Conservation (phyloP, 1,140 invertebrate species). For the Heliconius melpomene region DNA sequence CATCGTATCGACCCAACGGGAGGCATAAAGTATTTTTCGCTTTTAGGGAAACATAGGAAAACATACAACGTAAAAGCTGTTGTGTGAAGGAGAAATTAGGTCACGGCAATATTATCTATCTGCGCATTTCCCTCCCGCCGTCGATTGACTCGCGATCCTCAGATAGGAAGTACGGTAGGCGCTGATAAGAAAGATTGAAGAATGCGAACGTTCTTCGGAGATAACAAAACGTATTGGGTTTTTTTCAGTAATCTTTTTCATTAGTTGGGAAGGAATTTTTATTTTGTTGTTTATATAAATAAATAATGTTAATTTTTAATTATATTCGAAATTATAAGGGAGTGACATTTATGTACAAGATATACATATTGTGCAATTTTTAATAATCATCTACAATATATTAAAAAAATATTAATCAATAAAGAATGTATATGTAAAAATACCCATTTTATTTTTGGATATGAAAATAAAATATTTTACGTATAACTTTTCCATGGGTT, state of each 20-base stretch:
- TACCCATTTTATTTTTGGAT: too few species aligned
- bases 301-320: neutral
- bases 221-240: slow-evolving; percentile 7
- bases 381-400: too few species aligned
- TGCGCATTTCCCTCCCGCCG: slow-evolving; percentile 29
- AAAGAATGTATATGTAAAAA: too few species aligned
- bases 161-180: slow-evolving; percentile 17
- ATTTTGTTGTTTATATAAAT: neutral
- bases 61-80: slow-evolving; percentile 18
- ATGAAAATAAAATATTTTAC: neutral
- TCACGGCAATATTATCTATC: slow-evolving; percentile 36
- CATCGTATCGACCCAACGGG: slow-evolving; percentile 69
- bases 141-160: slow-evolving; percentile 23
- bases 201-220: slow-evolving; percentile 10
- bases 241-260: slow-evolving; percentile 7
- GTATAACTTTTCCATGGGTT: neutral
- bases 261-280: neutral
- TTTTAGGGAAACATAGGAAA: slow-evolving; percentile 36
- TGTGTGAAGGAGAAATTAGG: slow-evolving; percentile 44
- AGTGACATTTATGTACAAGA: too few species aligned
- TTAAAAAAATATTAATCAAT: too few species aligned
- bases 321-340: neutral
- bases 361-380: too few species aligned
- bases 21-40: slow-evolving; percentile 63
- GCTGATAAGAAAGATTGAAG: slow-evolving; percentile 17